Percentiles rank a stretch among this genome's conserved stretches.
Evolutionary conservation across 2,797 vertebrate genomes (phyloP).

Genomic region (Australoheros facetus): DNA sequence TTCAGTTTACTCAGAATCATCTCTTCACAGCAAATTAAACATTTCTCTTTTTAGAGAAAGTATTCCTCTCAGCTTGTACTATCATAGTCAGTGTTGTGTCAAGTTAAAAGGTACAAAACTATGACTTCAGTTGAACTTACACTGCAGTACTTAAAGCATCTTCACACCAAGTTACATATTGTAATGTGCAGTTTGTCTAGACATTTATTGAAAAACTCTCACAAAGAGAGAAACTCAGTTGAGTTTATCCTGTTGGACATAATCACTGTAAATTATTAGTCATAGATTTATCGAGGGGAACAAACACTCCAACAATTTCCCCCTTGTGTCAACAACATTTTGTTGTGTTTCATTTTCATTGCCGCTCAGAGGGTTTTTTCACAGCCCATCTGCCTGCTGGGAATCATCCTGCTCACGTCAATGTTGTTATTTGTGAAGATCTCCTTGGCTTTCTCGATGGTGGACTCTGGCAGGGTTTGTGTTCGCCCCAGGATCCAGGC

Average conservation of each 20-base stretch:
- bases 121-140: neutral
- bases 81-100: neutral
- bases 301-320: neutral
- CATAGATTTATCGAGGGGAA: neutral
- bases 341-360: conserved; percentile 4
- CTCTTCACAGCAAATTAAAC: neutral
- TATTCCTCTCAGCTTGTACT: neutral
- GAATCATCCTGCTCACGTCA: conserved; percentile 81
- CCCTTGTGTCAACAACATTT: conserved; percentile 7
- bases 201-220: neutral
- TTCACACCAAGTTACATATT: neutral
- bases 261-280: conserved; percentile 18
- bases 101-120: neutral
- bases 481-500: conserved; percentile 89
- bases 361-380: conserved; percentile 63
- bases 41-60: neutral
- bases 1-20: conserved; percentile 2
- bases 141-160: neutral
- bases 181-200: conserved; percentile 9
- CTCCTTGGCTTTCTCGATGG: conserved; percentile 78
- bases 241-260: neutral
- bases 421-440: conserved; percentile 85
- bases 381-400: conserved; percentile 85
- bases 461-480: conserved; percentile 81
- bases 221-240: neutral